These are phyloP conservation scores for Xerus inauris DNA, from an alignment of 2,113 vertebrate species.

Conservation along the genomic window DNA sequence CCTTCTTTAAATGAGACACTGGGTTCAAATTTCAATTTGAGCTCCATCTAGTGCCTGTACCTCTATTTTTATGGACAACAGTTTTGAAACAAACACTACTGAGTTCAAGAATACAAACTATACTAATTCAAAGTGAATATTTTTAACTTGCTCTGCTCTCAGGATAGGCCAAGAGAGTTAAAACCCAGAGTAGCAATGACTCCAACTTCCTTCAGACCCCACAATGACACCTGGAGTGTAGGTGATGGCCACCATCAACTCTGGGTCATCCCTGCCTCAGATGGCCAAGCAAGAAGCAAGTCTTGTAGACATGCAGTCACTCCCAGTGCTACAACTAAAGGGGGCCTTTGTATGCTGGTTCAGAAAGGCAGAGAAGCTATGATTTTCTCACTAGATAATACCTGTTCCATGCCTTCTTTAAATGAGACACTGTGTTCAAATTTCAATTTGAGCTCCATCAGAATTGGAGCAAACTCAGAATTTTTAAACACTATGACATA, in stretches of 20 bases:
- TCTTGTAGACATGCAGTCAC: not conserved
- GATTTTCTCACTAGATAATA: not conserved
- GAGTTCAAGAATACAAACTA: not conserved
- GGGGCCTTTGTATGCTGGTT: not conserved
- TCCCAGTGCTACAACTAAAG: too few relatives aligned
- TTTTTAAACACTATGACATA: not conserved
- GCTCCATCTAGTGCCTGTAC: not conserved
- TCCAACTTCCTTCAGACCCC: not conserved
- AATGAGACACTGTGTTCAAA: too few relatives aligned
- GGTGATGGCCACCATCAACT: not conserved
- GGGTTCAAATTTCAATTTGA: slow-evolving; percentile 45
- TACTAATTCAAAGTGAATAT: not conserved
- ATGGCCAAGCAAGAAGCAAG: not conserved
- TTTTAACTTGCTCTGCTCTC: slow-evolving; percentile 7
- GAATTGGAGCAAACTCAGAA: not conserved
- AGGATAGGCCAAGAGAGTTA: not conserved
- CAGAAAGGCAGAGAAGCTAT: not conserved
- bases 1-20: not conserved
- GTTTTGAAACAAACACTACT: slow-evolving; percentile 29
- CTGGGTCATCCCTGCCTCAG: not conserved
- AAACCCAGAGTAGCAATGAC: not conserved
- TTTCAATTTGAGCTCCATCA: too few relatives aligned
- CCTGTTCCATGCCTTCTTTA: too few relatives aligned
- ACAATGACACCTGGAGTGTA: not conserved
- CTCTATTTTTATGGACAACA: slow-evolving; percentile 38